These are phyloP conservation scores for Hyppa rectilinea DNA, from an alignment of 2,888 invertebrate genomes.

Conservation along the genomic window DNA sequence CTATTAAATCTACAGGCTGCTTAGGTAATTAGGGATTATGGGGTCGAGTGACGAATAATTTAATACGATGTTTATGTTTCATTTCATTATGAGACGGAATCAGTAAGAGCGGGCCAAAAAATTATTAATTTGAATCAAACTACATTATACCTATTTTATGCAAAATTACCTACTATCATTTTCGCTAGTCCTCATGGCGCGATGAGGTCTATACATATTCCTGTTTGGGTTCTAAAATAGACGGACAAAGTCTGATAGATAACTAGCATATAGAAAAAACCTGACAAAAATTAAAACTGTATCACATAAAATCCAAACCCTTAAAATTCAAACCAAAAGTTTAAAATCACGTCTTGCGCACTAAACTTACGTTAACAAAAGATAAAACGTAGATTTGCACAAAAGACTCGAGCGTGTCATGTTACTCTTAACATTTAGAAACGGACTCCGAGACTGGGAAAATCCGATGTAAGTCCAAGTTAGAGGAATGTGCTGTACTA, in stretches of 20 bases:
- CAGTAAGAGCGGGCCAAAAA: background rate
- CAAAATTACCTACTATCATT: background rate
- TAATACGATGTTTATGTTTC: slow-evolving; percentile 7
- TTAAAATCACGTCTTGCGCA: slow-evolving; percentile 15
- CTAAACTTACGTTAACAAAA: slow-evolving; percentile 24
- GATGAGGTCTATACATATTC: background rate
- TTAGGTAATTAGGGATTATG: slow-evolving; percentile 15
- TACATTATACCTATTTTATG: background rate
- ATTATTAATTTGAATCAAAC: background rate
- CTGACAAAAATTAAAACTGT: background rate
- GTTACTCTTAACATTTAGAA: slow-evolving; percentile 48
- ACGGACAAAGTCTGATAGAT: background rate
- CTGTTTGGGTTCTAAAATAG: background rate
- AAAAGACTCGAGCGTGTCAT: slow-evolving; percentile 41
- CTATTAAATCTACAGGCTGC: slow-evolving; percentile 17
- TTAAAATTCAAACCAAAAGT: background rate
- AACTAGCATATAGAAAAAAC: background rate
- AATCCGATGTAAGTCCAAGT: slow-evolving; percentile 42
- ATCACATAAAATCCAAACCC: background rate
- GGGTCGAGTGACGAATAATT: background rate
- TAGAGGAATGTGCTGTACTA: slow-evolving; percentile 11
- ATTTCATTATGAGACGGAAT: background rate
- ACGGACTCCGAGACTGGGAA: slow-evolving; percentile 32
- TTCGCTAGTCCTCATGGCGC: too few relatives aligned
- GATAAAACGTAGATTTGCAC: slow-evolving; percentile 38